Conservation (phyloP, 2,888 invertebrate genomes). For the Acheta domesticus region DNA sequence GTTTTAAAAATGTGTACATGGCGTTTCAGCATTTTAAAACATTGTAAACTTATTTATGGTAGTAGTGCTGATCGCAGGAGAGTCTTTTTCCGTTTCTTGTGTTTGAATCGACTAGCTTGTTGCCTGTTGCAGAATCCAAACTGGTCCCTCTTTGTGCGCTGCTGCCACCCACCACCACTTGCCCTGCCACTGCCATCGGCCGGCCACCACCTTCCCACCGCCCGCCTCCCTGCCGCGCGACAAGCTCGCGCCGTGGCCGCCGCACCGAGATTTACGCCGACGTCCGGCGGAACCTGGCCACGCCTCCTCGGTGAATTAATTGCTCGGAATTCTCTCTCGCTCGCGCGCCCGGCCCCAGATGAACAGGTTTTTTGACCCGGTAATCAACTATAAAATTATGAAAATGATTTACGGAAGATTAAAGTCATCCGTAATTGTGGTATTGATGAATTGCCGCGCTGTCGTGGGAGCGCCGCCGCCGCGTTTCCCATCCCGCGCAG, state of each 20-base stretch:
- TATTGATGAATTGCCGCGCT: background rate
- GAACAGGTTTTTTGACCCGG: conserved; percentile 18
- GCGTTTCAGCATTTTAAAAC: too few species aligned
- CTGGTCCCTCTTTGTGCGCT: too few species aligned
- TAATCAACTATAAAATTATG: conserved; percentile 18
- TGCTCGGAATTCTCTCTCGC: background rate
- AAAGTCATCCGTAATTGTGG: conserved; percentile 18
- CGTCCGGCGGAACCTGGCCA: background rate
- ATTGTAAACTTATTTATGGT: too few species aligned
- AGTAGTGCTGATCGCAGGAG: too few species aligned
- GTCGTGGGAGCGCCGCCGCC: background rate
- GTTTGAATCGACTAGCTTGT: too few species aligned
- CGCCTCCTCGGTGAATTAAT: background rate
- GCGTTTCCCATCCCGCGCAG: background rate
- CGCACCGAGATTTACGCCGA: background rate
- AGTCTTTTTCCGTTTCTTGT: too few species aligned
- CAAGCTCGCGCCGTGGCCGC: background rate
- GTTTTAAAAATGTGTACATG: too few species aligned
- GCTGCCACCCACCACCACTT: too few species aligned
- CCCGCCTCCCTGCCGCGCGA: background rate
- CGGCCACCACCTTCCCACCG: background rate
- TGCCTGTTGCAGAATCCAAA: too few species aligned
- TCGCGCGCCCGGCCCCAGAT: background rate
- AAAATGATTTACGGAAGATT: conserved; percentile 1
- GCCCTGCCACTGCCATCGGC: too few species aligned